A percentile compares a stretch with the other conserved stretches of the same genome.
These are phyloP conservation scores for Thomomys bottae DNA, from an alignment of 2,113 vertebrate species.

Conservation along the genomic window DNA sequence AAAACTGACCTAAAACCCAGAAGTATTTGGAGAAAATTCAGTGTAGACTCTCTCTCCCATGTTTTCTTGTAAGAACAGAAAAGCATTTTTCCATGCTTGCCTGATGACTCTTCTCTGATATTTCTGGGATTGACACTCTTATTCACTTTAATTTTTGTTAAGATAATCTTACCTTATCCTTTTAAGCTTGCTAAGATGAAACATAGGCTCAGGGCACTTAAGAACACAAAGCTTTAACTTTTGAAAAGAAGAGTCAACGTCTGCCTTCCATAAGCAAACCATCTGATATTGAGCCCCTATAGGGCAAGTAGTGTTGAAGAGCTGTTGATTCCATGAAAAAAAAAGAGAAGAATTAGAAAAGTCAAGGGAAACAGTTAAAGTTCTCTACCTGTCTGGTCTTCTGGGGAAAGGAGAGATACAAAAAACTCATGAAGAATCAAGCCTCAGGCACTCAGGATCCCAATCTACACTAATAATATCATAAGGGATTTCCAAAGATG, in stretches of 20 bases:
- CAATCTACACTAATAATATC: background rate
- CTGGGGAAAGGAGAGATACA: background rate
- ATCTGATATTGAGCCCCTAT: background rate
- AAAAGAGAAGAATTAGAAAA: slow-evolving; percentile 26
- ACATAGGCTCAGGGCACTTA: background rate
- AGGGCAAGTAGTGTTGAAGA: background rate
- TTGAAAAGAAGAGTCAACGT: background rate
- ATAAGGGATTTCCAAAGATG: background rate
- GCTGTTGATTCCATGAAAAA: background rate
- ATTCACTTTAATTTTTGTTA: slow-evolving; percentile 34
- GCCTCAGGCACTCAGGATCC: background rate
- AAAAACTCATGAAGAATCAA: slow-evolving; percentile 17
- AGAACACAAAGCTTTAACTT: background rate
- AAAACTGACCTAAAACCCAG: slow-evolving; percentile 21
- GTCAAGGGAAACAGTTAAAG: background rate
- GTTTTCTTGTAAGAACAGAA: background rate
- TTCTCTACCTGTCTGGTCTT: background rate
- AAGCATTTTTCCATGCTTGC: background rate
- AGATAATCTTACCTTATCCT: background rate
- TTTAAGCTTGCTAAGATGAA: slow-evolving; percentile 27
- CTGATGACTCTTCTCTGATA: background rate
- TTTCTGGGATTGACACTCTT: slow-evolving; percentile 15
- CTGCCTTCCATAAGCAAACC: background rate
- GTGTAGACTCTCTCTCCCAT: background rate
- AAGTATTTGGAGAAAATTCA: background rate